These are phyloP conservation scores for Atta colombica DNA, from an alignment of 1,140 invertebrate genomes.

Conservation along the genomic window DNA sequence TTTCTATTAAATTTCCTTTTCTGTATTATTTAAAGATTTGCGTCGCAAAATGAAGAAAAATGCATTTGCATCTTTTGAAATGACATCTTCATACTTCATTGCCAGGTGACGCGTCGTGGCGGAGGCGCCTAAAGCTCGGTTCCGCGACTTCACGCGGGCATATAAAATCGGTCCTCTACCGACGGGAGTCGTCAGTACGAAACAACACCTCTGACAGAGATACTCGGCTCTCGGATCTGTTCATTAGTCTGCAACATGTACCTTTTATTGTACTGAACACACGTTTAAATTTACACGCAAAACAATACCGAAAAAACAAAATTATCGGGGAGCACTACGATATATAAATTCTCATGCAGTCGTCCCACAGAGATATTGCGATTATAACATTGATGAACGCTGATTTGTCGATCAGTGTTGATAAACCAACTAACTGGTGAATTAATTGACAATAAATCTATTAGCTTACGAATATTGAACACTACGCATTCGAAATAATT, in stretches of 20 bases:
- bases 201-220: slow-evolving; percentile 73
- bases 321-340: not conserved
- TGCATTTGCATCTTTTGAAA: slow-evolving; percentile 19
- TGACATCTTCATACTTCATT: slow-evolving; percentile 20
- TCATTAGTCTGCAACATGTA: slow-evolving; percentile 48
- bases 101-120: slow-evolving; percentile 70
- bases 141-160: slow-evolving; percentile 60
- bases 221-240: slow-evolving; percentile 65
- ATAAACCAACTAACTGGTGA: not conserved
- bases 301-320: not conserved
- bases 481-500: slow-evolving; percentile 20
- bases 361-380: not conserved
- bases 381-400: not conserved
- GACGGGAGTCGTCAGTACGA: slow-evolving; percentile 76
- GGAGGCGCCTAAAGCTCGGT: slow-evolving; percentile 69
- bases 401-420: slow-evolving; percentile 10
- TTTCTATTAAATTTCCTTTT: not conserved
- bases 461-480: slow-evolving; percentile 2
- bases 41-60: not conserved
- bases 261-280: not conserved
- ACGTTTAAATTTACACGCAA: slow-evolving; percentile 8
- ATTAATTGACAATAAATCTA: not conserved
- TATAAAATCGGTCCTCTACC: slow-evolving; percentile 76
- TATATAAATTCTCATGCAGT: not conserved
- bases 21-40: not conserved